Conservation (phyloP, 2,113 vertebrate genomes). For the Zosterops japonicus region DNA sequence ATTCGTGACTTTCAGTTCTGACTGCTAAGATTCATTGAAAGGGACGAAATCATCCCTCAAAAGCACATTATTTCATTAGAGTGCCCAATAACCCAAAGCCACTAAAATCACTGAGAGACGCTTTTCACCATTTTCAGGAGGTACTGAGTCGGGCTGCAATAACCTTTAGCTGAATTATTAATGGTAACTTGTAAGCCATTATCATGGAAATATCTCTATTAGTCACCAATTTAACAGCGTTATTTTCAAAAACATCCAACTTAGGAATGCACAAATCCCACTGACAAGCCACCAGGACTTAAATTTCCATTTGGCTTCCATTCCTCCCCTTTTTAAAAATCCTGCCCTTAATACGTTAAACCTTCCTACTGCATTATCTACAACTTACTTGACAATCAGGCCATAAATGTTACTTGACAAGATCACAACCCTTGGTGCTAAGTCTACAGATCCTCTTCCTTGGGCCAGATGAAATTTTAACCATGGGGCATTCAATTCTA, state of each 20-base stretch:
- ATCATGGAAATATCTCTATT: not conserved
- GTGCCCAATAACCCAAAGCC: not conserved
- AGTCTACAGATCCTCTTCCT: not conserved
- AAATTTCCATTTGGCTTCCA: constrained; percentile 36
- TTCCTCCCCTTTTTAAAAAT: not conserved
- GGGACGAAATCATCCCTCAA: not conserved
- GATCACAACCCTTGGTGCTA: not conserved
- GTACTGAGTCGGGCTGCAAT: not conserved
- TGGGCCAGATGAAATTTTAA: not conserved
- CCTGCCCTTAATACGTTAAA: not conserved
- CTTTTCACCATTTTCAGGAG: not conserved
- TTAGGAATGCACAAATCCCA: not conserved
- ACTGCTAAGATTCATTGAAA: not conserved
- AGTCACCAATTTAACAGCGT: constrained; percentile 10
- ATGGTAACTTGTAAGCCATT: constrained; percentile 24
- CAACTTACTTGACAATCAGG: not conserved
- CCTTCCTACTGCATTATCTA: not conserved
- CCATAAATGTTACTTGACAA: not conserved
- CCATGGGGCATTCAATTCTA: not conserved
- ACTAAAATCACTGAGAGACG: not conserved
- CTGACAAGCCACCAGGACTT: not conserved
- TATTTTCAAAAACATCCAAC: constrained; percentile 7
- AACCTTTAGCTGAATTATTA: constrained; percentile 49
- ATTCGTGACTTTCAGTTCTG: not conserved
- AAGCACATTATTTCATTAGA: not conserved